Base-by-base conservation (phyloP, 64 coral and sea anemone genomes). In the Exaiptasia diaphana region DNA sequence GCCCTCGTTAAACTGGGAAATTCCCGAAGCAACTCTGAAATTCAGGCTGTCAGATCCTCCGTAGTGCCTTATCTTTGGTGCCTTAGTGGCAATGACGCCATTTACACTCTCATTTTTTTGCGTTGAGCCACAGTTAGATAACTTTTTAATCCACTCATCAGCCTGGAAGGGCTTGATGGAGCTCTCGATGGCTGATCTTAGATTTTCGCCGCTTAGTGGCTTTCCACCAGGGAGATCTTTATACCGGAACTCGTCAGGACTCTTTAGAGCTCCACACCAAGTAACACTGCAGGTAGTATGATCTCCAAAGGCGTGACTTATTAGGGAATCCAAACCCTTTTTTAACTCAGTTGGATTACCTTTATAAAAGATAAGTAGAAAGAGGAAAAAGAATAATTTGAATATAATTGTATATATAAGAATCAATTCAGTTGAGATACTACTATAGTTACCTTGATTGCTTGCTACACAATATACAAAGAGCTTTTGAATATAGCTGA, bases 11-110 rank as follows among this genome's bases (percentile, higher is more conserved):
- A 67, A 67, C 28, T 67, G 63, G n/a, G 22, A 4, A 4, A 67
- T 21, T 29, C 63, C 32, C 1, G 63, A 34, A 11, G 63, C 63
- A 3, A 38, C 1, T 18, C 29, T 2, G 8, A 35, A 67, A 37
- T 67, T 38, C 9, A 34, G 6, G 32, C 63, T 67, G 15, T 37
- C 30, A 20, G 63, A 67, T 14, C 63, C 27, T 35, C 63, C 32
- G 33, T 67, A 67, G 1, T 67, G 63, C 41, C 63, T 67, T 67
- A 67, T 67, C 40, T 67, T 67, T 3, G 63, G 63, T 8, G 63
- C 63, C 22, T 67, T 67, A 3, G 63, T 36, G 1, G 2, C 63
- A 29, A 67, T n/a, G 63, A 37, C 8, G 5, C 63, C 24, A n/a
- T 67, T 67, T 5, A 67, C 32, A 34, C 63, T 18, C 40, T 67